These are phyloP conservation scores for Oceanites oceanicus DNA, from an alignment of 2,113 vertebrate genomes.

Conservation along the genomic window DNA sequence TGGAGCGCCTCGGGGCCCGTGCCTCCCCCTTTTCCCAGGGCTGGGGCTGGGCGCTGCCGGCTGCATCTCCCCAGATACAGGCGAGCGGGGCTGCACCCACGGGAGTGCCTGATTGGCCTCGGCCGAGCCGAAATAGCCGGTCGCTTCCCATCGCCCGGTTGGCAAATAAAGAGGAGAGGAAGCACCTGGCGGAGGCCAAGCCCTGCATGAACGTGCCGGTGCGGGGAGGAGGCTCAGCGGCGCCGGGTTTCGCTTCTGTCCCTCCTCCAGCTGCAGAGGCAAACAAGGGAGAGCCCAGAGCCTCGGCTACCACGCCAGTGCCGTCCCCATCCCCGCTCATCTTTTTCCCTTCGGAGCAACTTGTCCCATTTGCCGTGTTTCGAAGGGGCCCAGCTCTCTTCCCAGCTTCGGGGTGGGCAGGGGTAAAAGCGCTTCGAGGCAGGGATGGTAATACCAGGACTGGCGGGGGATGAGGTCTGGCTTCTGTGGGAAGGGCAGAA, in stretches of 20 bases:
- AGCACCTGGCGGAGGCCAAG: conserved; percentile 66
- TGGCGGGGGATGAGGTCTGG: neutral
- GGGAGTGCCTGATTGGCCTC: conserved; percentile 27
- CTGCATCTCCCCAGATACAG: conserved; percentile 61
- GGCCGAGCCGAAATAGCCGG: neutral
- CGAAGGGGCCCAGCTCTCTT: neutral
- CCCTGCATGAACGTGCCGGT: neutral
- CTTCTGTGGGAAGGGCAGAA: neutral
- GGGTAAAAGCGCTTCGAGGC: neutral
- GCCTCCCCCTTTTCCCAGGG: neutral
- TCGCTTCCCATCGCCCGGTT: neutral
- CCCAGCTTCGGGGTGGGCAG: neutral
- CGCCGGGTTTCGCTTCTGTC: neutral
- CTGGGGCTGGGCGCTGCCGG: conserved; percentile 1
- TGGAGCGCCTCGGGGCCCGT: fast-evolving
- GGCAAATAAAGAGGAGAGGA: conserved; percentile 59
- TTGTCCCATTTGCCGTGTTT: fast-evolving
- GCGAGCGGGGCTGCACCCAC: neutral
- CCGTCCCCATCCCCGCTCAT: fast-evolving
- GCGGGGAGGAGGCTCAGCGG: neutral
- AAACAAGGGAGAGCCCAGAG: neutral
- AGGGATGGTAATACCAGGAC: fast-evolving
- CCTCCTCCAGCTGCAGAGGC: conserved; percentile 35
- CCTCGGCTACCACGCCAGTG: fast-evolving
- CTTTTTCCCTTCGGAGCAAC: neutral